phyloP scores from a whole-genome alignment of 2,888 invertebrate genomes.

The Drosophila differens region DNA sequence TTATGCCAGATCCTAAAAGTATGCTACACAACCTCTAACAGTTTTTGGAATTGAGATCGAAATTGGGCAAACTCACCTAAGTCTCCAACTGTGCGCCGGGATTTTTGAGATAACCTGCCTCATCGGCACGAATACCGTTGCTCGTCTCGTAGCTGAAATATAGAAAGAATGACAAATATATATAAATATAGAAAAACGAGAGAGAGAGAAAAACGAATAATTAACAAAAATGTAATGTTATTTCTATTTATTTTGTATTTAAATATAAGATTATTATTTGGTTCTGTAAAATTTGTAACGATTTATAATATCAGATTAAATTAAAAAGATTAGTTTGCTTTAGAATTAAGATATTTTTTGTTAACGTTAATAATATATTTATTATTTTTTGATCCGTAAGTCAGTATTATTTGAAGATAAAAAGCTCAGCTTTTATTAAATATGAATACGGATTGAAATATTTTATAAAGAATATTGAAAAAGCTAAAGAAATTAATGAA shows the following conservation, averaged over 20 bases:
- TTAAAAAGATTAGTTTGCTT: not conserved
- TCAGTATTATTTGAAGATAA: not conserved
- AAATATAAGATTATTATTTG: not conserved
- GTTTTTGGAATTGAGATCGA: conserved; percentile 2
- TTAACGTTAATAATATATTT: not conserved
- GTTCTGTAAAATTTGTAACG: not conserved
- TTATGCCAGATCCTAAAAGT: conserved; percentile 13
- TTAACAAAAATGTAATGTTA: not conserved
- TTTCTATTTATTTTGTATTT: not conserved
- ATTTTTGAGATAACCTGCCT: conserved; percentile 88
- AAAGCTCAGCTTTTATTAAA: not conserved
- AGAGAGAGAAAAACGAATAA: too few species aligned
- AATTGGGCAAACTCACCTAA: conserved; percentile 84
- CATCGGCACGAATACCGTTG: conserved; percentile 88
- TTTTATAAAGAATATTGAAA: not conserved
- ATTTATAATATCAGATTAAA: not conserved
- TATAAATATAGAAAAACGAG: not conserved
- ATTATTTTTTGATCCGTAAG: not conserved
- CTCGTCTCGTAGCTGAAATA: conserved; percentile 87
- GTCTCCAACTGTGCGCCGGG: conserved; percentile 87
- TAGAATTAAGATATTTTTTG: not conserved
- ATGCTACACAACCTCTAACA: not conserved
- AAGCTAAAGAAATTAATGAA: not conserved
- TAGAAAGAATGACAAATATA: not conserved
- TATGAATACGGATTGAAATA: not conserved